Evolutionary conservation across 2,113 vertebrate genomes (phyloP).

Genomic region (Reinhardtius hippoglossoides): DNA sequence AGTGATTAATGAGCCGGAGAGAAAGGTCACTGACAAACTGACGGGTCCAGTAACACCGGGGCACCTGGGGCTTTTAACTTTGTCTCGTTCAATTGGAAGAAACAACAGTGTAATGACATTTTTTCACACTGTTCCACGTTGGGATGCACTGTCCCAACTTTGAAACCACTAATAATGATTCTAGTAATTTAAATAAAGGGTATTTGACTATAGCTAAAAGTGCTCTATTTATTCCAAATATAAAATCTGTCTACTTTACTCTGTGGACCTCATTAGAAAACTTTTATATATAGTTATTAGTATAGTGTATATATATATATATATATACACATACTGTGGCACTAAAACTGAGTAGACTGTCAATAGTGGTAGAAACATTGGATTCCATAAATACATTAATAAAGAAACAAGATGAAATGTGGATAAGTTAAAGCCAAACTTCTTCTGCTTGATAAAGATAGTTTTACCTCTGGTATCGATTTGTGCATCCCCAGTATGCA

Average conservation of each 20-base stretch:
- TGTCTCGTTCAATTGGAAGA: neutral
- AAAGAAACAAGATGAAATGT: neutral
- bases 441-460: neutral
- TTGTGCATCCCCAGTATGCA: neutral
- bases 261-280: neutral
- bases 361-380: neutral
- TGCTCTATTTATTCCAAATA: neutral
- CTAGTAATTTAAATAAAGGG: too few species aligned
- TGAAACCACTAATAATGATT: neutral
- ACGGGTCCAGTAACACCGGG: neutral
- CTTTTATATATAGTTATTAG: neutral
- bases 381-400: neutral
- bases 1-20: conserved; percentile 25
- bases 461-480: neutral
- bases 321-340: too few species aligned
- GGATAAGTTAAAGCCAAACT: neutral
- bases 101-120: neutral
- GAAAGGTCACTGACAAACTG: neutral
- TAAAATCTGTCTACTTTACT: neutral
- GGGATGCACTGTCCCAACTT: neutral
- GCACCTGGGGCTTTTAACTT: neutral
- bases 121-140: neutral
- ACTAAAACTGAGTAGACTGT: neutral
- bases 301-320: too few species aligned
- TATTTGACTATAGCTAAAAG: neutral